Conservation (phyloP, 2,113 vertebrate species). For the Pelecanoides urinatrix region DNA sequence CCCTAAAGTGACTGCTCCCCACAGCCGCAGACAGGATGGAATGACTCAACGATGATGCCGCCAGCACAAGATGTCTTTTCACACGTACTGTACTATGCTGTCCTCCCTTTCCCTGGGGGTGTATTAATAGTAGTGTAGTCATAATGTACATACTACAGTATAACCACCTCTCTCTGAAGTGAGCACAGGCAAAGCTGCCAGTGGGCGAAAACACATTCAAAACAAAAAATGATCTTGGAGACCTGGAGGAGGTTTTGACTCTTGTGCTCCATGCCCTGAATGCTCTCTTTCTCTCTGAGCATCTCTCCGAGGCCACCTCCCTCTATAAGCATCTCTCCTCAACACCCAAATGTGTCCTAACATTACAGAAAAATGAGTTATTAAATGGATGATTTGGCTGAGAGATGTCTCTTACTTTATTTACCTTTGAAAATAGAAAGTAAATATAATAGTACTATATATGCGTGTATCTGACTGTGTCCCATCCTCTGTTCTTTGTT, state of each 20-base stretch:
- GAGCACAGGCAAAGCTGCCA: neutral
- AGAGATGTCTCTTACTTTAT: neutral
- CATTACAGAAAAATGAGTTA: neutral
- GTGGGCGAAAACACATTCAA: neutral
- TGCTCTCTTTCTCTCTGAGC: neutral
- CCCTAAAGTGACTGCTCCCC: neutral
- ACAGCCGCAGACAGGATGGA: neutral
- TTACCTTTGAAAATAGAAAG: neutral
- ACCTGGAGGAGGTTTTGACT: neutral
- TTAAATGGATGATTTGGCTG: neutral
- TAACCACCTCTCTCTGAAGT: neutral
- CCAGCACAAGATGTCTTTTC: neutral
- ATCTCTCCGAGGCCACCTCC: neutral
- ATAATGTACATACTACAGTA: neutral
- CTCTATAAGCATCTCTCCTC: neutral
- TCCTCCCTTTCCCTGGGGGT: neutral
- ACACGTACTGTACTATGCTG: neutral
- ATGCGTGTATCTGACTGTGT: neutral
- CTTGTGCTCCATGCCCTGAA: neutral
- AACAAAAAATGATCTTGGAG: neutral
- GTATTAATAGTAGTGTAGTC: neutral
- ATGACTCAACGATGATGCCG: neutral
- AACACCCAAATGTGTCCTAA: neutral
- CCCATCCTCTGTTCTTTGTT: neutral
- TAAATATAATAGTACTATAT: neutral